Percentiles rank a stretch among this genome's conserved stretches.
These are phyloP conservation scores for Calidris pugnax DNA, from an alignment of 2,113 vertebrate genomes.

Conservation along the genomic window DNA sequence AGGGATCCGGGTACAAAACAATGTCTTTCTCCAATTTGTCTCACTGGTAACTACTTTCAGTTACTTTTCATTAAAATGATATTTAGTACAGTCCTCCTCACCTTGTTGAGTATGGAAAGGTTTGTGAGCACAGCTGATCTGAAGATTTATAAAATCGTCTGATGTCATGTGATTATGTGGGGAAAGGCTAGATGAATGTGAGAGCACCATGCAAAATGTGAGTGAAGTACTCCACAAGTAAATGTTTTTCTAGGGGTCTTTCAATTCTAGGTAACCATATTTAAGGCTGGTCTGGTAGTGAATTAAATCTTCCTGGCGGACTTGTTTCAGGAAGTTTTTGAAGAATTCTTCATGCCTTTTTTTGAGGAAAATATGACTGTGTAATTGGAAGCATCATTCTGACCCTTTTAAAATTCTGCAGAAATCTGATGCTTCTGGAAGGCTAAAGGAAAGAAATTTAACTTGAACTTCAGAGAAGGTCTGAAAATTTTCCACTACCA, in stretches of 20 bases:
- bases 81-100: background rate
- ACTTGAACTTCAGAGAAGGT: background rate
- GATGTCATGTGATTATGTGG: background rate
- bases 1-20: constrained; percentile 46
- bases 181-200: background rate
- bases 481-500: background rate
- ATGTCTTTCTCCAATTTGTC: background rate
- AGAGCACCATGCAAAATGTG: background rate
- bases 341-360: background rate
- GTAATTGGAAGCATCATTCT: background rate
- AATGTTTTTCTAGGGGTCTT: background rate
- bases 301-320: background rate
- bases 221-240: background rate
- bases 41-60: background rate
- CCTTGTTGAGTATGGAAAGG: background rate
- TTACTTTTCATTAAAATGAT: background rate
- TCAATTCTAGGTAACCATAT: background rate
- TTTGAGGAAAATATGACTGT: background rate
- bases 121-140: background rate
- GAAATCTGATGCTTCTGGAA: background rate
- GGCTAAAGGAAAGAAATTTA: background rate
- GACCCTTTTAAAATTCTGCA: background rate
- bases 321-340: background rate
- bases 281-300: background rate
- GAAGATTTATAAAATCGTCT: background rate